Conservation (phyloP, 2,888 invertebrate genomes). For the Tinea trinotella region DNA sequence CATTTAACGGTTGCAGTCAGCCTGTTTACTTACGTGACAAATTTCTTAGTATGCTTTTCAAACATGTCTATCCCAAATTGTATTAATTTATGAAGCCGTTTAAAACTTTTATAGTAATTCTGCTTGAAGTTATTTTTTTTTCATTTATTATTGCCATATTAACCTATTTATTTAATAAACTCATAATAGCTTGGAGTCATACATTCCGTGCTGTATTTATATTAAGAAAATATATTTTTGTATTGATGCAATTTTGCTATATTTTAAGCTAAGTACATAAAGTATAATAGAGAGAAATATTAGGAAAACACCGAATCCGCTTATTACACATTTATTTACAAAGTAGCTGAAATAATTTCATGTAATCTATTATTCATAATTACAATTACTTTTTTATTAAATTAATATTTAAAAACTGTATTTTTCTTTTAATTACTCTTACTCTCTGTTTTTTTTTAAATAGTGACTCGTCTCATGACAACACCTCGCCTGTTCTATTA, state of each 20-base stretch:
- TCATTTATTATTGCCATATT: neutral
- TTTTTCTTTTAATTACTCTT: too few species aligned
- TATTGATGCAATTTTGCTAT: conserved; percentile 3
- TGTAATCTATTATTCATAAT: neutral
- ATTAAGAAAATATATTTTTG: neutral
- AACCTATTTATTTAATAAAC: neutral
- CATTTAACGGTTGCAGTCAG: too few species aligned
- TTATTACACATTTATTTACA: neutral
- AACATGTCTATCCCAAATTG: too few species aligned
- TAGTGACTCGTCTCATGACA: too few species aligned
- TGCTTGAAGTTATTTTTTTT: too few species aligned
- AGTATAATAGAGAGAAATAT: conserved; percentile 1
- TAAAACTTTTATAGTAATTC: too few species aligned
- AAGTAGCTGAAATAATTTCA: neutral
- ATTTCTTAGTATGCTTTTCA: too few species aligned
- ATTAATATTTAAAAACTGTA: neutral
- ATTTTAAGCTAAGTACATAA: neutral
- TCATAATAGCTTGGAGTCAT: neutral
- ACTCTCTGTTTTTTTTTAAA: too few species aligned
- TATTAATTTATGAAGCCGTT: too few species aligned
- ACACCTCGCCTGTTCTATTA: too few species aligned
- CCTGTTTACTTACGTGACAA: too few species aligned
- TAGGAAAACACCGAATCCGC: neutral
- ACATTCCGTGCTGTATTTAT: conserved; percentile 7
- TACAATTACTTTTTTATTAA: neutral